Percentiles rank a stretch among this genome's conserved stretches.
Evolutionary conservation across 2,797 vertebrate species (phyloP).

Genomic region (Poliocrania exsul): DNA sequence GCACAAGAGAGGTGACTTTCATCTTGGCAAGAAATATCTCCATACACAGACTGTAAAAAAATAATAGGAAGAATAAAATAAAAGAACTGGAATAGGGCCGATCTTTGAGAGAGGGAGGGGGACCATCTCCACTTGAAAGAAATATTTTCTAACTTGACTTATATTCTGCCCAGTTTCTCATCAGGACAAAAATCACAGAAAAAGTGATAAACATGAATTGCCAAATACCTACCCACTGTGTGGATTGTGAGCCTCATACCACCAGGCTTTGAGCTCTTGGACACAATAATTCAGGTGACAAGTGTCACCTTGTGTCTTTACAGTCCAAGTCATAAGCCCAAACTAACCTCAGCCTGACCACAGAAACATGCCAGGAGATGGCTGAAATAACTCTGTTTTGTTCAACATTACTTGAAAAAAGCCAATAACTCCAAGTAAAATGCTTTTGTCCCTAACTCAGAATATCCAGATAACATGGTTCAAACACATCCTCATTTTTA

Average conservation of each 20-base stretch:
- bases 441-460: neutral
- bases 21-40: slow-evolving; percentile 68
- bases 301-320: neutral
- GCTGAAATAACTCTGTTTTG: neutral
- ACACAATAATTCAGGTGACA: neutral
- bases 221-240: neutral
- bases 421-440: neutral
- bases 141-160: slow-evolving; percentile 14
- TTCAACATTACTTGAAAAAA: neutral
- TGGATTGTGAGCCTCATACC: neutral
- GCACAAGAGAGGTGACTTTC: slow-evolving; percentile 51
- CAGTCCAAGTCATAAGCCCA: neutral
- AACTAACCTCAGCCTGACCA: neutral
- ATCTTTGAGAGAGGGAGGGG: neutral
- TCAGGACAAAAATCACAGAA: neutral
- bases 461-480: neutral
- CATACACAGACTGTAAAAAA: slow-evolving; percentile 64
- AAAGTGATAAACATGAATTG: neutral
- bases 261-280: neutral
- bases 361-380: neutral
- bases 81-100: neutral
- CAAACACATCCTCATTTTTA: neutral
- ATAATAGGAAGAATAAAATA: slow-evolving; percentile 46
- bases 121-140: neutral
- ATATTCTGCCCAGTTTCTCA: neutral